phyloP scores from a whole-genome alignment of 1,140 invertebrate species.

The Physella acuta region DNA sequence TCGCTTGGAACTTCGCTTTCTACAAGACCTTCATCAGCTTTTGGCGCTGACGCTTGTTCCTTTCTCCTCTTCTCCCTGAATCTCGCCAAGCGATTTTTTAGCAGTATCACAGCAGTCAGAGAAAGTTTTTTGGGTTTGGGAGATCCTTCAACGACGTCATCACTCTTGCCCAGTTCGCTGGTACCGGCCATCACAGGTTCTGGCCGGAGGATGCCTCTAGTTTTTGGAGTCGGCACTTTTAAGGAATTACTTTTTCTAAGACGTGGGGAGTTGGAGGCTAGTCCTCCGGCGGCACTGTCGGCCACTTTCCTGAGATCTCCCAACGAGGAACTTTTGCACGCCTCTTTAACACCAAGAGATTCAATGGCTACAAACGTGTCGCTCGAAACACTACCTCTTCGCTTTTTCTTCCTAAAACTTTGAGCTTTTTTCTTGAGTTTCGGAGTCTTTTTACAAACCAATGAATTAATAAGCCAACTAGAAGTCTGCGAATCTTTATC shows the following conservation, averaged over 20 bases:
- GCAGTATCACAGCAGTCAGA: conserved; percentile 26
- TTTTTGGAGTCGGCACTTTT: not conserved
- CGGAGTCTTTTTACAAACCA: not conserved
- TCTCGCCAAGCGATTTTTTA: conserved; percentile 30
- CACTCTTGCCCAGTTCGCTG: not conserved
- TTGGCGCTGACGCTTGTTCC: not conserved
- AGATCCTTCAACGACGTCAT: not conserved
- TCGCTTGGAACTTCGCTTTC: conserved; percentile 24
- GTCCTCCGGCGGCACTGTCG: not conserved
- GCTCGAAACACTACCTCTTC: conserved; percentile 6
- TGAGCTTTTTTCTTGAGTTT: conserved; percentile 5
- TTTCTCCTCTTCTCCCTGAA: conserved; percentile 24
- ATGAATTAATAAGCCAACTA: conserved; percentile 10
- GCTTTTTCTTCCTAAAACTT: conserved; percentile 12
- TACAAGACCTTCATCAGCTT: not conserved
- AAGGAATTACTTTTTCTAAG: not conserved
- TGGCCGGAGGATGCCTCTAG: not conserved
- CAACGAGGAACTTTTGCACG: conserved; percentile 3
- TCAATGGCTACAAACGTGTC: conserved; percentile 12
- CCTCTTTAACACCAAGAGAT: not conserved
- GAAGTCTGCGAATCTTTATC: conserved; percentile 15
- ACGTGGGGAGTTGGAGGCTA: not conserved
- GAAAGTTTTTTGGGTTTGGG: conserved; percentile 32
- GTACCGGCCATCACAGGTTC: not conserved
- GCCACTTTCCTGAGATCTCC: not conserved